These are phyloP conservation scores for Leptopilina clavipes DNA, from an alignment of 1,140 invertebrate genomes.

Conservation along the genomic window DNA sequence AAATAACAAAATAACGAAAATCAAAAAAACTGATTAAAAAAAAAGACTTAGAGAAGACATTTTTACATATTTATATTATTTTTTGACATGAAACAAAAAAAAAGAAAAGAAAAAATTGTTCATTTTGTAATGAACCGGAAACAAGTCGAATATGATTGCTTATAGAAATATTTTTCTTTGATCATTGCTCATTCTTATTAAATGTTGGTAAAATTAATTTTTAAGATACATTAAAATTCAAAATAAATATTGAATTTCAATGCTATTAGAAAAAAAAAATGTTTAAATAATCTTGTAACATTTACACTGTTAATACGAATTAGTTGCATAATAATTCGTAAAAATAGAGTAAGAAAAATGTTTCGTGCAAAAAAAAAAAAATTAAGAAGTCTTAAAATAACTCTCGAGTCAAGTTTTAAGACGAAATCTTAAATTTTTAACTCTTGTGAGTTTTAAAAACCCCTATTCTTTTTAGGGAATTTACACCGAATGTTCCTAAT, in stretches of 20 bases:
- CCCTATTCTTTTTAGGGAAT: neutral
- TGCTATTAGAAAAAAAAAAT: neutral
- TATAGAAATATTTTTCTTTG: conserved; percentile 21
- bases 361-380: neutral
- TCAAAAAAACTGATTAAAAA: conserved; percentile 15
- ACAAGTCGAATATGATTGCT: neutral
- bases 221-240: no score
- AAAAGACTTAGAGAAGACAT: neutral
- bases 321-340: conserved; percentile 38
- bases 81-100: neutral
- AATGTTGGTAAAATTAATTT: conserved; percentile 10
- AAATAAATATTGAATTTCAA: neutral
- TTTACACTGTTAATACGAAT: conserved; percentile 34
- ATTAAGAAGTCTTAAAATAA: neutral
- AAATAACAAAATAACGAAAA: conserved; percentile 29
- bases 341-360: neutral
- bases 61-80: conserved; percentile 38
- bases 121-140: neutral
- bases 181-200: neutral
- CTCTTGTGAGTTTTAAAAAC: neutral
- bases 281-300: neutral
- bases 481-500: conserved; percentile 64
- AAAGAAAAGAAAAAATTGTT: conserved; percentile 8
- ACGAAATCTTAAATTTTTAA: neutral
- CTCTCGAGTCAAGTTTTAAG: neutral